These are phyloP conservation scores for Laothoe populi DNA, from an alignment of 2,888 invertebrate genomes.

Conservation along the genomic window DNA sequence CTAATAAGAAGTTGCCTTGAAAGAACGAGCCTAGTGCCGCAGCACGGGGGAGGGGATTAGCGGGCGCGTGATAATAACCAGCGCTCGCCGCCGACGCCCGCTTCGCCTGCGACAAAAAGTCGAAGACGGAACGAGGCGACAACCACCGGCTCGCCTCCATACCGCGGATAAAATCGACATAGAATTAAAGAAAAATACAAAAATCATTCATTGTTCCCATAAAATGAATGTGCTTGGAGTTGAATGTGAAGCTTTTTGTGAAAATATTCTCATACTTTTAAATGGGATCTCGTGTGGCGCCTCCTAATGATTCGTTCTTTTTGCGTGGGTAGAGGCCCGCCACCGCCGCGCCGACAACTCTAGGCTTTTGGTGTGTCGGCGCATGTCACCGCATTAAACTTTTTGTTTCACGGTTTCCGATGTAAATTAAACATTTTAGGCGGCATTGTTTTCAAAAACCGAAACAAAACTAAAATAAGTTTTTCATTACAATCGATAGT, in stretches of 20 bases:
- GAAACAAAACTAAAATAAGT: slow-evolving; percentile 25
- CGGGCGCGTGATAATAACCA: slow-evolving; percentile 67
- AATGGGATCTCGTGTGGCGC: slow-evolving; percentile 84
- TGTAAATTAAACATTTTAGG: slow-evolving; percentile 82
- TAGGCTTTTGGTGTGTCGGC: slow-evolving; percentile 80
- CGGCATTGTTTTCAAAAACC: slow-evolving; percentile 69
- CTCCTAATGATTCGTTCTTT: slow-evolving; percentile 83
- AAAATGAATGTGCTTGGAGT: slow-evolving; percentile 84
- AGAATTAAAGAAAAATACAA: slow-evolving; percentile 84
- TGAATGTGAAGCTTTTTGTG: slow-evolving; percentile 84
- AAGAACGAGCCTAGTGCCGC: slow-evolving; percentile 28
- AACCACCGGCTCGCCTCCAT: slow-evolving; percentile 76
- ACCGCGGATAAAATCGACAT: slow-evolving; percentile 83
- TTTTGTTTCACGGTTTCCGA: slow-evolving; percentile 74
- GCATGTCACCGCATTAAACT: slow-evolving; percentile 73
- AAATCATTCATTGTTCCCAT: slow-evolving; percentile 85
- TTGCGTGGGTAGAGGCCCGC: slow-evolving; percentile 67
- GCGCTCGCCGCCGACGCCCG: slow-evolving; percentile 73
- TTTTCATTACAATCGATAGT: slow-evolving; percentile 22
- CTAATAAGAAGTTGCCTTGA: slow-evolving; percentile 48
- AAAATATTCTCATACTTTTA: slow-evolving; percentile 85
- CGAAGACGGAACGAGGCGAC: slow-evolving; percentile 80
- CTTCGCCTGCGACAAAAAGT: slow-evolving; percentile 76
- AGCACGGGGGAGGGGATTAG: slow-evolving; percentile 49
- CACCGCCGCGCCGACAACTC: slow-evolving; percentile 62